Evolutionary conservation across 2,113 vertebrate genomes (phyloP).

Genomic region (Lamprologus sp.): DNA sequence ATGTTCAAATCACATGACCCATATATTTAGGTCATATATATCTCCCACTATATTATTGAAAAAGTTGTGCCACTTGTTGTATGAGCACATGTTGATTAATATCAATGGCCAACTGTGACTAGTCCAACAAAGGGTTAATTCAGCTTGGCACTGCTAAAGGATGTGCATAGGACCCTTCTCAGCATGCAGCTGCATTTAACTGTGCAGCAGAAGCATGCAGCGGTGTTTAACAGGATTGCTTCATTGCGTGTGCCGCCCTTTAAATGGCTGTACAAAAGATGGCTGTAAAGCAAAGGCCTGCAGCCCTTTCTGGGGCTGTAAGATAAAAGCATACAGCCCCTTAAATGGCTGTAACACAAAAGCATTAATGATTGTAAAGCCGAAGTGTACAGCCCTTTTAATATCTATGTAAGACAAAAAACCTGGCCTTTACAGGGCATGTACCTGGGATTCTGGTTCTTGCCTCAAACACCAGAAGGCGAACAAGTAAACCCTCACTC

Average conservation of each 20-base stretch:
- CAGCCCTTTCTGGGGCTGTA: too few relatives aligned
- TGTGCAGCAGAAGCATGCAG: background rate
- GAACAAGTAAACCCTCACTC: too few relatives aligned
- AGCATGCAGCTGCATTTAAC: background rate
- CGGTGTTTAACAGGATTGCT: too few relatives aligned
- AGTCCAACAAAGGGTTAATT: background rate
- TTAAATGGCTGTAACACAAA: too few relatives aligned
- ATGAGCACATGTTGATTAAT: background rate
- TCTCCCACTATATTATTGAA: background rate
- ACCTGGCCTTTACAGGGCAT: too few relatives aligned
- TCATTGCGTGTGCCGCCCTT: too few relatives aligned
- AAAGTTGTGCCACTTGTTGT: background rate
- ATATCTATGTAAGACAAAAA: background rate
- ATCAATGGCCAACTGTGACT: background rate
- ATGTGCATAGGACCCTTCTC: background rate
- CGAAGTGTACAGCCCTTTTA: background rate
- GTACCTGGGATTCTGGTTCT: too few relatives aligned
- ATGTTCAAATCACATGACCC: background rate
- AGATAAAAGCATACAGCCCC: background rate
- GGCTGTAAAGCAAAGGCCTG: too few relatives aligned
- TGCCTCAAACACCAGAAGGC: too few relatives aligned
- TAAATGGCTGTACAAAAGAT: too few relatives aligned
- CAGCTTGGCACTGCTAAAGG: background rate
- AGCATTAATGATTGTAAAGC: background rate
- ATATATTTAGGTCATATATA: background rate